Evolutionary conservation across 2,113 vertebrate genomes (phyloP), one percentile per base, ranked within the genome.

Genomic region (Murina feae): DNA sequence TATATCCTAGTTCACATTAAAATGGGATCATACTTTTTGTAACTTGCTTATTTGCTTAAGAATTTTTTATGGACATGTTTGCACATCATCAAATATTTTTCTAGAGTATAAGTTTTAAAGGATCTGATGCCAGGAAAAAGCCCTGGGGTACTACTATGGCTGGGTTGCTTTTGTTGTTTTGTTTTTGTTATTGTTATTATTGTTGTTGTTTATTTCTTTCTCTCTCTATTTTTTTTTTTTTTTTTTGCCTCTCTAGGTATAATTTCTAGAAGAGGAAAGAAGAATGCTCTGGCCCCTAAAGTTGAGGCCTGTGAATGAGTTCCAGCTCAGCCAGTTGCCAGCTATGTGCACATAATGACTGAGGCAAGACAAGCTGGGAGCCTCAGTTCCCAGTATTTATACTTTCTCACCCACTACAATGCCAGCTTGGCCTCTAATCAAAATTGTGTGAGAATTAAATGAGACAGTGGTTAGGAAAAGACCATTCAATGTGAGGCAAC

Each of bases 1-100:
- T 75, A 60, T 71, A 89, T 69, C 28, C 23, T 91, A 58, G n/a
- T 89, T 55, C 39, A 74, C 30, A n/a, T 82, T 79, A 87, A 96
- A 90, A 58, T 35, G 7, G 16, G 58, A 85, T 72, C 60, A 51
- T n/a, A 92, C 9, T 72, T 84, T 32, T 35, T 49, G 10, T 55
- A 65, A 86, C 49, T 53, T 68, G 20, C 12, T 51, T 85, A 63
- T 82, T 82, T 89, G 60, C 53, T 71, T 71, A 84, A 53, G 69
- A 84, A 30, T 93, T 55, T 85, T 86, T 79, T 84, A 47, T 65
- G 6, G 20, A 79, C 39, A 80, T 66, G 20, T 74, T 75, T 91
- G 37, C 25, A 18, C 51, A 16, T n/a, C 30, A 80, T 78, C 75
- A 81, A 51, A 76, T 78, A 58, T 51, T 89, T 37, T 21, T 79